Evolutionary conservation across 2,888 invertebrate genomes (phyloP).

Genomic region (Cyrtodaria siliqua): DNA sequence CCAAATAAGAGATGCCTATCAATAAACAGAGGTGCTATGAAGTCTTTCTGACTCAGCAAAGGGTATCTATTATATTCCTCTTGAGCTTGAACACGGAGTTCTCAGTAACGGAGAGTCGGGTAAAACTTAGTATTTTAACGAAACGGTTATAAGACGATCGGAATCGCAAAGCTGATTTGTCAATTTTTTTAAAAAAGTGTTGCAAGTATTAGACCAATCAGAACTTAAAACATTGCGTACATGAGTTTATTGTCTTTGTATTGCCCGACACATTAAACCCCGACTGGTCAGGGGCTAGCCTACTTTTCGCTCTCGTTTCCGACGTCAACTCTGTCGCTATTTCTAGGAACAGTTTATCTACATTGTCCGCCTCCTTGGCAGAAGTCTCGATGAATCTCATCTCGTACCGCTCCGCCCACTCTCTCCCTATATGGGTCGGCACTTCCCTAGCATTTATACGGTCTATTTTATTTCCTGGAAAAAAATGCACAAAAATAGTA

Average conservation of each 20-base stretch:
- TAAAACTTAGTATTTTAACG: too few species aligned
- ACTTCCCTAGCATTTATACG: conserved; percentile 96
- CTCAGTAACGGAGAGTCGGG: too few species aligned
- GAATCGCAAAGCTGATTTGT: too few species aligned
- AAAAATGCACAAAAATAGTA: too few species aligned
- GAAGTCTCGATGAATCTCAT: conserved; percentile 98
- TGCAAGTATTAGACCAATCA: too few species aligned
- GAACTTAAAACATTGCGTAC: conserved; percentile 68
- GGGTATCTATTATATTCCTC: too few species aligned
- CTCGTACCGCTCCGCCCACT: conserved; percentile 97
- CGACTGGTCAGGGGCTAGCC: conserved; percentile 62
- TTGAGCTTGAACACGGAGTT: too few species aligned
- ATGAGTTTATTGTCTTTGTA: conserved; percentile 64
- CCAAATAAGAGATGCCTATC: too few species aligned
- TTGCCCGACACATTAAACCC: conserved; percentile 52
- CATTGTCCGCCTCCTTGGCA: conserved; percentile 99
- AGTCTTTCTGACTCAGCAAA: too few species aligned
- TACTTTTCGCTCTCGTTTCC: conserved; percentile 76
- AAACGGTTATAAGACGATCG: too few species aligned
- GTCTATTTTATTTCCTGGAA: conserved; percentile 97
- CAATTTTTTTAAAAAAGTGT: too few species aligned
- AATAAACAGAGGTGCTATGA: too few species aligned
- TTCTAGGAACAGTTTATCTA: conserved; percentile 98
- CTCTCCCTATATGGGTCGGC: conserved; percentile 96
- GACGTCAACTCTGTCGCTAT: conserved; percentile 92